Evolutionary conservation across 2,797 vertebrate genomes (phyloP).

Genomic region (Chromis chromis): DNA sequence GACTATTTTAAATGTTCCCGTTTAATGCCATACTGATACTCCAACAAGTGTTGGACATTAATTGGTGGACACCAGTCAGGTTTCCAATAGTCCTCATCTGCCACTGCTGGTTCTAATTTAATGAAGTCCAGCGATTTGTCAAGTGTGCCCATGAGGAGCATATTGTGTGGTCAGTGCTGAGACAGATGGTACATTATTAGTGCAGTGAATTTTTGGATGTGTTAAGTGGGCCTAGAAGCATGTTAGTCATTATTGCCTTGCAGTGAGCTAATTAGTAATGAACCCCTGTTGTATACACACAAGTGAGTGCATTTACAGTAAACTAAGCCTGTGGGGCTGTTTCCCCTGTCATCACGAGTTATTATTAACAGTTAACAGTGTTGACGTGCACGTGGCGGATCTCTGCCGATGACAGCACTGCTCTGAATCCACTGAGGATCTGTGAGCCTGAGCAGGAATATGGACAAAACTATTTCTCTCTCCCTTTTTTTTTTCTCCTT

Average conservation of each 20-base stretch:
- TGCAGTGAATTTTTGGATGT: slow-evolving; percentile 41
- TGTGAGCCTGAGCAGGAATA: slow-evolving; percentile 3
- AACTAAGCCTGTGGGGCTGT: slow-evolving; percentile 26
- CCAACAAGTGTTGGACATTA: not conserved
- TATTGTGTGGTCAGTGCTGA: slow-evolving; percentile 31
- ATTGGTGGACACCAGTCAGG: slow-evolving; percentile 4
- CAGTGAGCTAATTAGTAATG: slow-evolving; percentile 61
- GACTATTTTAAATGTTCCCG: not conserved
- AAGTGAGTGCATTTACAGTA: slow-evolving; percentile 23
- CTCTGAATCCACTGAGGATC: not conserved
- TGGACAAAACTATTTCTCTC: slow-evolving; percentile 37
- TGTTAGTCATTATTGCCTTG: slow-evolving; percentile 51
- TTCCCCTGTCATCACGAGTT: slow-evolving; percentile 40
- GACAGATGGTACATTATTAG: slow-evolving; percentile 56
- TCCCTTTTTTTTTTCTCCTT: slow-evolving; percentile 6
- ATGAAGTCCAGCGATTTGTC: slow-evolving; percentile 36
- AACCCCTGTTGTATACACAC: slow-evolving; percentile 33
- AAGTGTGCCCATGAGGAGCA: slow-evolving; percentile 18
- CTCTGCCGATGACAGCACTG: not conserved
- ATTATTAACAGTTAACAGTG: slow-evolving; percentile 17
- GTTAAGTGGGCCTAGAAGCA: slow-evolving; percentile 58
- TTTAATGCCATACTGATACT: not conserved
- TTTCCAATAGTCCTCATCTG: slow-evolving; percentile 8
- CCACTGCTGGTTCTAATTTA: slow-evolving; percentile 22
- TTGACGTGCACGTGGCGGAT: slow-evolving; percentile 20